Evolutionary conservation across 2,888 invertebrate species (phyloP).

Genomic region (Cheilosia vulpina): DNA sequence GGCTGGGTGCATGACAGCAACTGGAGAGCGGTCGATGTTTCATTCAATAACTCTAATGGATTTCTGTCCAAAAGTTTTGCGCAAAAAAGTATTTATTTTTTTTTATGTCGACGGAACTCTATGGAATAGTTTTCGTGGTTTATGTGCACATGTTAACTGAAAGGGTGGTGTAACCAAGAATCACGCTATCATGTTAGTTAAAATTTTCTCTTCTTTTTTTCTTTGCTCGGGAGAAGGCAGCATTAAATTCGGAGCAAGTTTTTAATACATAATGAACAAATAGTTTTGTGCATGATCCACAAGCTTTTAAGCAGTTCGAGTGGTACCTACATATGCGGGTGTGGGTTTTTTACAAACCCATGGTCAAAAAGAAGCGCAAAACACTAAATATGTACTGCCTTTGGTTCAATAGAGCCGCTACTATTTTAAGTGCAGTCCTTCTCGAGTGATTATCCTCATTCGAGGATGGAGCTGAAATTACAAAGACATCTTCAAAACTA

Average conservation of each 20-base stretch:
- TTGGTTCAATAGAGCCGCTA: no score
- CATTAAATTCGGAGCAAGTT: neutral
- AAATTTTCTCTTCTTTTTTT: neutral
- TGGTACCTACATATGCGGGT: no score
- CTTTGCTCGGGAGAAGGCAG: neutral
- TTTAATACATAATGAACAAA: neutral
- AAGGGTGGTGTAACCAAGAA: constrained; percentile 43
- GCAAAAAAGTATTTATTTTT: constrained; percentile 21
- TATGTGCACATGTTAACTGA: constrained; percentile 51
- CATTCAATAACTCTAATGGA: constrained; percentile 73
- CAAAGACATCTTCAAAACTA: no score
- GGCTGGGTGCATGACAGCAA: constrained; percentile 48
- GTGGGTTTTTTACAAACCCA: no score
- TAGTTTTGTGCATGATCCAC: neutral
- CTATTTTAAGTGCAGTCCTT: no score
- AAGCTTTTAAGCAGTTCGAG: no score
- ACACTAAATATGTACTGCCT: no score
- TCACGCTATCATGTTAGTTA: constrained; percentile 52
- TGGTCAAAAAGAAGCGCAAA: no score
- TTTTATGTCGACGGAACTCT: neutral
- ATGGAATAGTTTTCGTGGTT: constrained; percentile 54
- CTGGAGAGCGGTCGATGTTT: constrained; percentile 46
- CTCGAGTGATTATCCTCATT: no score
- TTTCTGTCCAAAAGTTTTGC: constrained; percentile 63
- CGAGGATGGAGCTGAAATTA: no score